These are phyloP conservation scores for Gasteruption jaculator DNA, from an alignment of 2,888 invertebrate species.

Conservation along the genomic window DNA sequence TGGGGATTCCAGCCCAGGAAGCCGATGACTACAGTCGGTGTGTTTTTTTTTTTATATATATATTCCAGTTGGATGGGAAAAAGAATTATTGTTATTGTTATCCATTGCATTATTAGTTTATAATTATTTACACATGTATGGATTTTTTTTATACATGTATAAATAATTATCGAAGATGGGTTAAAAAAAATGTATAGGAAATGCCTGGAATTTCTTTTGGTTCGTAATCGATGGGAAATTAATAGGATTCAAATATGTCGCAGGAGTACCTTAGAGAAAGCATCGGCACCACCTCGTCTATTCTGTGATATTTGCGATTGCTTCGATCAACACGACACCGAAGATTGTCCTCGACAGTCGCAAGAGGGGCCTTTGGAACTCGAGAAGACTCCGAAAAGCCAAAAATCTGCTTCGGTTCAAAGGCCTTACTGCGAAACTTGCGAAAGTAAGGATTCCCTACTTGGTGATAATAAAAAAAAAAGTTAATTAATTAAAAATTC, in stretches of 20 bases:
- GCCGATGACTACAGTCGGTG: slow-evolving; percentile 54
- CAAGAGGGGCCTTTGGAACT: slow-evolving; percentile 55
- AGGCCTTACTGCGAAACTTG: slow-evolving; percentile 90
- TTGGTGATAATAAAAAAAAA: not conserved
- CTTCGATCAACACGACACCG: slow-evolving; percentile 96
- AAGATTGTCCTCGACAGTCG: slow-evolving; percentile 89
- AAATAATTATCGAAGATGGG: no score
- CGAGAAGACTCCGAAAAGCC: slow-evolving; percentile 42
- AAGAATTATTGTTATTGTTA: not conserved
- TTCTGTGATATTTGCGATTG: slow-evolving; percentile 98
- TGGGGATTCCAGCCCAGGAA: slow-evolving; percentile 55
- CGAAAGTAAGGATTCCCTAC: slow-evolving; percentile 75
- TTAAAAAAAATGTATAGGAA: no score
- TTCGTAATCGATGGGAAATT: no score
- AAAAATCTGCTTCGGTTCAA: slow-evolving; percentile 40
- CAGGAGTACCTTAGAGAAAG: slow-evolving; percentile 44
- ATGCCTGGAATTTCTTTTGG: no score
- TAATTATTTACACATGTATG: slow-evolving; percentile 5
- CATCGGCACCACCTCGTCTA: slow-evolving; percentile 68
- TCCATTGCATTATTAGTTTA: not conserved
- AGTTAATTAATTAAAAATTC: slow-evolving; percentile 6
- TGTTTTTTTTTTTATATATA: slow-evolving; percentile 32
- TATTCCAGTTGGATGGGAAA: no score
- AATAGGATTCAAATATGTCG: slow-evolving; percentile 5
- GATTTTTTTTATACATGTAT: slow-evolving; percentile 6